Percentiles rank a stretch among this genome's conserved stretches.
phyloP scores from a whole-genome alignment of 2,797 vertebrate genomes.

The Notolabrus celidotus region DNA sequence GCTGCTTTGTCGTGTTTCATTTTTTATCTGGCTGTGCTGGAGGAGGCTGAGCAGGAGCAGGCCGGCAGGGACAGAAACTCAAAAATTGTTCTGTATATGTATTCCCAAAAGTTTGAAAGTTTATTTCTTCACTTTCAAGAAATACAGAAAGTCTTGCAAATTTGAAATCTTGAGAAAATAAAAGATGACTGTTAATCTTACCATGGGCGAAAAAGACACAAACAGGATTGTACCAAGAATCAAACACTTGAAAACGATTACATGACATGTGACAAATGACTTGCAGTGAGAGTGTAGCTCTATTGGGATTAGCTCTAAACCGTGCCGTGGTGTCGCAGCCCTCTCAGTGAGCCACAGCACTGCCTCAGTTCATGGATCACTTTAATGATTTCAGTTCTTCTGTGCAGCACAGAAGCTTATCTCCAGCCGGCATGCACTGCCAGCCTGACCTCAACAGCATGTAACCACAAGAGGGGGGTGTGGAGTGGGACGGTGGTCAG shows the following conservation, averaged over 20 bases:
- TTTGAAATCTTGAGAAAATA: too few species aligned
- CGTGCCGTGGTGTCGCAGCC: constrained; percentile 8
- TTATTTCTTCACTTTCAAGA: too few species aligned
- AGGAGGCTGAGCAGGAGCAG: constrained; percentile 30
- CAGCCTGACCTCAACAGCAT: constrained; percentile 39
- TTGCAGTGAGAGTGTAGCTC: neutral
- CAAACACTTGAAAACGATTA: neutral
- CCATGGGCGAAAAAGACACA: too few species aligned
- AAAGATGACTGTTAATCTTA: too few species aligned
- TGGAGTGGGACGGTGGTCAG: constrained; percentile 39
- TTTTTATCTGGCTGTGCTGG: constrained; percentile 18
- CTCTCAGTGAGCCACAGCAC: too few species aligned
- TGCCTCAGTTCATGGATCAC: constrained; percentile 14
- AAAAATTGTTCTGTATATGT: too few species aligned
- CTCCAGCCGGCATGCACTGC: constrained; percentile 16
- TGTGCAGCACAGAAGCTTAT: constrained; percentile 1
- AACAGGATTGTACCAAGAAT: too few species aligned
- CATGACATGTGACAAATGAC: neutral
- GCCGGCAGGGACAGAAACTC: constrained; percentile 25
- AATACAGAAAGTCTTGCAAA: too few species aligned
- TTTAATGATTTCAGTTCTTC: constrained; percentile 21
- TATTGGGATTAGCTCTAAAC: constrained; percentile 13
- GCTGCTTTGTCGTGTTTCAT: constrained; percentile 13
- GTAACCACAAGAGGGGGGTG: constrained; percentile 62
- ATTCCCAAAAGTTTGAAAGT: constrained; percentile 13